These are phyloP conservation scores for Chaetodon trifasciatus DNA, from an alignment of 2,797 vertebrate species.

Conservation along the genomic window DNA sequence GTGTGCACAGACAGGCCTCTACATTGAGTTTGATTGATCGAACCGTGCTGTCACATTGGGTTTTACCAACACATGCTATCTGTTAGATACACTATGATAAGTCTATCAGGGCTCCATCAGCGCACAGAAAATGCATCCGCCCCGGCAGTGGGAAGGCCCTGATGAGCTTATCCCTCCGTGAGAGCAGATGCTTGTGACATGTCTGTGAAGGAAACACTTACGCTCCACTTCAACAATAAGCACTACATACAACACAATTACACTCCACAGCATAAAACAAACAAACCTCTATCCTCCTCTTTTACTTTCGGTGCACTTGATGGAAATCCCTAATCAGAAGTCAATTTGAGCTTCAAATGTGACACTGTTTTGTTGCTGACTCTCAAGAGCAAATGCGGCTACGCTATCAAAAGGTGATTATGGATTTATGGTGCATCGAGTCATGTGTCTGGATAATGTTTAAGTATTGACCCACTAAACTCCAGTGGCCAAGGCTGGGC, in stretches of 20 bases:
- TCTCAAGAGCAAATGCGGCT: conserved; percentile 42
- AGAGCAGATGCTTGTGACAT: conserved; percentile 24
- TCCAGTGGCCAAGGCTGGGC: background rate
- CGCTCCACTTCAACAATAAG: background rate
- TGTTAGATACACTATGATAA: conserved; percentile 36
- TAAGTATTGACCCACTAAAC: conserved; percentile 36
- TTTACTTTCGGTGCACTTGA: background rate
- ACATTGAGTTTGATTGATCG: conserved; percentile 17
- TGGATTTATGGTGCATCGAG: conserved; percentile 23
- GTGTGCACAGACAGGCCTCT: background rate
- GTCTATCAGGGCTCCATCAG: conserved; percentile 41
- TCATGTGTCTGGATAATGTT: conserved; percentile 27
- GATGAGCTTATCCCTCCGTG: conserved; percentile 38
- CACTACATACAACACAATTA: background rate
- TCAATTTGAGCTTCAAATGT: background rate
- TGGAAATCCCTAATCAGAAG: background rate
- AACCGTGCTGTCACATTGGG: conserved; percentile 3
- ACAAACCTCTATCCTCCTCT: conserved; percentile 6
- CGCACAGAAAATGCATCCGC: conserved; percentile 32
- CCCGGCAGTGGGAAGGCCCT: conserved; percentile 16
- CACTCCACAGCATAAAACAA: background rate
- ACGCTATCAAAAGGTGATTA: conserved; percentile 36
- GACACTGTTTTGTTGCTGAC: conserved; percentile 1
- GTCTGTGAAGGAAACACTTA: conserved; percentile 17
- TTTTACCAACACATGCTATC: conserved; percentile 25